phyloP scores from a whole-genome alignment of 1,140 invertebrate genomes.

The Scaptomyza graminum region DNA sequence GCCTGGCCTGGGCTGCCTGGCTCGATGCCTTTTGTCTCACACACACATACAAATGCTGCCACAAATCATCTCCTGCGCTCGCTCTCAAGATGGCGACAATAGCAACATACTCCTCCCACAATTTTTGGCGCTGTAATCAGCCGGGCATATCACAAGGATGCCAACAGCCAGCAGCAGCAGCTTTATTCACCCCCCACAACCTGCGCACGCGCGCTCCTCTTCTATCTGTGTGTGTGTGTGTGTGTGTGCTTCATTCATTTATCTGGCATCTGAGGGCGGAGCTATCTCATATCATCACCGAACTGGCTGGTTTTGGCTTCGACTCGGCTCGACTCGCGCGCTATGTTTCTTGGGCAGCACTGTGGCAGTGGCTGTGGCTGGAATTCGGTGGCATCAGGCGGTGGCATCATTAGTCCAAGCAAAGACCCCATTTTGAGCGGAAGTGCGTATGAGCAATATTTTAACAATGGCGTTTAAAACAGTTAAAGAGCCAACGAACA shows the following conservation, averaged over 20 bases:
- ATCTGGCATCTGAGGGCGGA: constrained; percentile 48
- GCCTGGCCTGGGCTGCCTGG: constrained; percentile 14
- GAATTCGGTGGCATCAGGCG: constrained; percentile 8
- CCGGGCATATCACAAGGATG: constrained; percentile 17
- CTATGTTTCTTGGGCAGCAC: constrained; percentile 55
- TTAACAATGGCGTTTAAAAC: constrained; percentile 83
- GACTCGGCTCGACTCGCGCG: constrained; percentile 1
- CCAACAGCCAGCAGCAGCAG: constrained; percentile 12
- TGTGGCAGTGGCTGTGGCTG: constrained; percentile 9
- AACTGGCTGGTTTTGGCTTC: not conserved
- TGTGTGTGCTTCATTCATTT: constrained; percentile 19
- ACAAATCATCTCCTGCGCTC: constrained; percentile 47
- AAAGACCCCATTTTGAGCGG: constrained; percentile 75
- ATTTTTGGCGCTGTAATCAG: constrained; percentile 5
- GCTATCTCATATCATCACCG: constrained; percentile 26
- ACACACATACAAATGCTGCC: constrained; percentile 19
- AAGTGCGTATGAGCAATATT: constrained; percentile 83
- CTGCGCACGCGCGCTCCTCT: constrained; percentile 68
- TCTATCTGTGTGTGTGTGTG: constrained; percentile 30
- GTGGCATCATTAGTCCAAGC: constrained; percentile 75
- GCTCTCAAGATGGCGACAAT: constrained; percentile 72
- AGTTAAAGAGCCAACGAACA: constrained; percentile 72
- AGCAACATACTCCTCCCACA: constrained; percentile 34
- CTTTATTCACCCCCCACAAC: not conserved
- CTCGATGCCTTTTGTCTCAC: constrained; percentile 33